A percentile compares a stretch with the other conserved stretches of the same genome.
These are phyloP conservation scores for Nyctalus aviator DNA, from an alignment of 2,797 vertebrate species.

Conservation along the genomic window DNA sequence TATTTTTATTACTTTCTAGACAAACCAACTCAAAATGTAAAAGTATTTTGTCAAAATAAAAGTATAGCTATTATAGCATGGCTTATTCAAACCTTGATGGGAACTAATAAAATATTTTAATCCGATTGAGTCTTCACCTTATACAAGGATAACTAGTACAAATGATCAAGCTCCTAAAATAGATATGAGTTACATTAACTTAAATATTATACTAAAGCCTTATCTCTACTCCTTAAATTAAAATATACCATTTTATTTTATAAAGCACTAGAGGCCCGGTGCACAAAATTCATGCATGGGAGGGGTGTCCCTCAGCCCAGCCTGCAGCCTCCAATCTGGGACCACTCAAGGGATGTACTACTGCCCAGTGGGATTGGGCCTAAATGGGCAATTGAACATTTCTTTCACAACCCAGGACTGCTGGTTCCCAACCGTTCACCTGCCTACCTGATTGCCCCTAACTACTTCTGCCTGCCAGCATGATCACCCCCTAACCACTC, in stretches of 20 bases:
- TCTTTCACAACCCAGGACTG: too few species aligned
- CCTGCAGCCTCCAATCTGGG: too few species aligned
- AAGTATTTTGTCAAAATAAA: slow-evolving; percentile 42
- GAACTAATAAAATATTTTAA: slow-evolving; percentile 39
- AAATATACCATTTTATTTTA: slow-evolving; percentile 26
- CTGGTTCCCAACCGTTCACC: too few species aligned
- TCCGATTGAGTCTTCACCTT: background rate
- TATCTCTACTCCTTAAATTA: slow-evolving; percentile 6
- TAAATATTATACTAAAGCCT: background rate
- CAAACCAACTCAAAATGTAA: slow-evolving; percentile 25
- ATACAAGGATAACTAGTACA: slow-evolving; percentile 13
- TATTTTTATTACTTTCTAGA: slow-evolving; percentile 39
- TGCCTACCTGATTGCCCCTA: too few species aligned
- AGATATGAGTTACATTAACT: slow-evolving; percentile 12
- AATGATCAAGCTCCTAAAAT: slow-evolving; percentile 36
- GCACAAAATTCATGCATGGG: too few species aligned
- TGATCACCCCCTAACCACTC: too few species aligned
- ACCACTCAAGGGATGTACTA: too few species aligned
- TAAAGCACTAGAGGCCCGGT: background rate
- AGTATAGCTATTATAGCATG: slow-evolving; percentile 3
- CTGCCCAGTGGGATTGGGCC: too few species aligned
- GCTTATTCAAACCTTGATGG: slow-evolving; percentile 10
- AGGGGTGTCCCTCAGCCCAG: too few species aligned
- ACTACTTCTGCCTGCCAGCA: too few species aligned
- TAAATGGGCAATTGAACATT: too few species aligned